Evolutionary conservation across 2,113 vertebrate genomes (phyloP).

Genomic region (Ranitomeya variabilis): DNA sequence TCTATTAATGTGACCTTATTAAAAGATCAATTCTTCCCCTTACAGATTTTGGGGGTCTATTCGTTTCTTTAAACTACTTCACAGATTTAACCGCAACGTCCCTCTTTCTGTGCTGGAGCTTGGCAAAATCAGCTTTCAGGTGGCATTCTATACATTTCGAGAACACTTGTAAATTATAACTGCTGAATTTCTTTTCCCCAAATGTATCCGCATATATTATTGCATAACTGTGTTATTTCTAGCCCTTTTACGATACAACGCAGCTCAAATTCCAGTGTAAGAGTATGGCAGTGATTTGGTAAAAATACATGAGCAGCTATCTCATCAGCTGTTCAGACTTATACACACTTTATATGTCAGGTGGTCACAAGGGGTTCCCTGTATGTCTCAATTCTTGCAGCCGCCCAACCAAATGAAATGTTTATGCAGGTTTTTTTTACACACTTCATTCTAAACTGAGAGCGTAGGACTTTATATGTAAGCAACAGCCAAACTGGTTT

Average conservation of each 20-base stretch:
- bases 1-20: neutral
- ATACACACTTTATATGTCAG: neutral
- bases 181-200: neutral
- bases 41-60: neutral
- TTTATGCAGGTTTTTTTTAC: constrained; percentile 3
- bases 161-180: neutral
- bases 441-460: neutral
- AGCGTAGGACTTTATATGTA: neutral
- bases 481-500: constrained; percentile 16
- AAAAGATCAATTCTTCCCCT: neutral
- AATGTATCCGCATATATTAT: neutral
- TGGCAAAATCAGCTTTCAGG: neutral
- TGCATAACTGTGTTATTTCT: neutral
- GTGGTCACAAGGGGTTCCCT: constrained; percentile 6
- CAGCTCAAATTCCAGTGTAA: neutral
- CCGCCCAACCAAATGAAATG: constrained; percentile 18
- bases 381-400: neutral
- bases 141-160: neutral
- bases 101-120: neutral
- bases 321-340: neutral
- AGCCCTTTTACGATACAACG: neutral
- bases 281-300: neutral
- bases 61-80: too few species aligned
- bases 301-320: neutral
- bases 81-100: too few species aligned